A percentile compares a stretch with the other conserved stretches of the same genome.
Evolutionary conservation across 2,113 vertebrate genomes (phyloP).

Genomic region (Carettochelys insculpta): DNA sequence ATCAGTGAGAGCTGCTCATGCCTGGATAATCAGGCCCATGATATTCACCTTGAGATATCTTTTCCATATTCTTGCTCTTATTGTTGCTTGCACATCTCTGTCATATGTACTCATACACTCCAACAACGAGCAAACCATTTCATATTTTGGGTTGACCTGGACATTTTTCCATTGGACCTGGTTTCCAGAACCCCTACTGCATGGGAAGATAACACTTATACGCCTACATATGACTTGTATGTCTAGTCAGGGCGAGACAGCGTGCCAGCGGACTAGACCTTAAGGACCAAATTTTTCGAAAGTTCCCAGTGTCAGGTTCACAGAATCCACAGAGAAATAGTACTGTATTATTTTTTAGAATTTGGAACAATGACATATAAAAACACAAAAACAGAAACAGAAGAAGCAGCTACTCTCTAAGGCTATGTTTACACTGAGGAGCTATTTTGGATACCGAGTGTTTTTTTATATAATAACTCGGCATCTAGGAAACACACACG

Average conservation of each 20-base stretch:
- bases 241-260: not conserved
- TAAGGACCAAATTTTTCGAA: not conserved
- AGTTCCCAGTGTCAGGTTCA: not conserved
- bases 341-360: not conserved
- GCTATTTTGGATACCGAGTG: no score
- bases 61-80: not conserved
- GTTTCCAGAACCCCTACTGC: not conserved
- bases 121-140: not conserved
- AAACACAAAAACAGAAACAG: not conserved
- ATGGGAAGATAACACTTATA: not conserved
- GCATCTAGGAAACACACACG: no score
- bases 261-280: not conserved
- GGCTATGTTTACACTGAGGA: no score
- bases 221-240: not conserved
- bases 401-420: not conserved
- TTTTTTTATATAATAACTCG: no score
- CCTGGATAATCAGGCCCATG: not conserved
- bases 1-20: not conserved
- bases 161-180: not conserved
- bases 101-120: not conserved
- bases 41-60: fast-evolving
- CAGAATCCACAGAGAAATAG: not conserved
- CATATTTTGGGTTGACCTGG: not conserved
- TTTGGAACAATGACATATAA: not conserved
- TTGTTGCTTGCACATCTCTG: not conserved